Evolutionary conservation across 2,797 vertebrate species (phyloP), one percentile per base, ranked within the genome.

Genomic region (Neosilurus mollespiculum): DNA sequence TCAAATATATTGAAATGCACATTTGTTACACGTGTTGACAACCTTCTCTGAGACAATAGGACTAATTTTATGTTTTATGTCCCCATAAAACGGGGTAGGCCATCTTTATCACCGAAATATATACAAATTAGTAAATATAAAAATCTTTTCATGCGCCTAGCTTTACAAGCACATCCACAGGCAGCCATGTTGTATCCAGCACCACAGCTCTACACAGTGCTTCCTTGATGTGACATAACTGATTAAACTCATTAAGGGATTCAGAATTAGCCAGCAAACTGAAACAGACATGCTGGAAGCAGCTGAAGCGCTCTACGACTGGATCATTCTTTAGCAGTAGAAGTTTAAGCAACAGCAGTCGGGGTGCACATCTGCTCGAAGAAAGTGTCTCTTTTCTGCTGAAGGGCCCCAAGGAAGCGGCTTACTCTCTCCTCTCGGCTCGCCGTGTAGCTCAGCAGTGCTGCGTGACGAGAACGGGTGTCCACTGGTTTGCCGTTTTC

Each of bases 401-500:
- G 96, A 86, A 99, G 93, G 5, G 94, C 95, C 76, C 91, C 86
- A 77, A 99, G 90, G 90, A 99, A 99, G 90, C 95, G 92, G 84
- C 94, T 94, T 88, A 97, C 94, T 81, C 98, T 94, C 89, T 97
- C 93, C 88, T 98, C 96, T 59, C 97, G 90, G 87, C 92, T 91
- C 86, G 93, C 88, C 0, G 89, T 91, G 92, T 96, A 95, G 84
- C 89, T 94, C 87, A 91, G 93, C 93, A 99, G 90, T 10, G 93
- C 94, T 8, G 94, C 94, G 86, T 94, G 93, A 87, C 92, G 94
- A 82, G 92, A 93, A 69, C 89, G 92, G 81, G 90, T 49, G 43
- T 98, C 96, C 59, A 87, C 88, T 0, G 89, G 93, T 85, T 95
- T 93, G 1, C 88, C 92, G 0, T 93, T 90, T 53, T 96, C 95